Conservation (phyloP, 2,888 invertebrate genomes). For the Apamea monoglypha region DNA sequence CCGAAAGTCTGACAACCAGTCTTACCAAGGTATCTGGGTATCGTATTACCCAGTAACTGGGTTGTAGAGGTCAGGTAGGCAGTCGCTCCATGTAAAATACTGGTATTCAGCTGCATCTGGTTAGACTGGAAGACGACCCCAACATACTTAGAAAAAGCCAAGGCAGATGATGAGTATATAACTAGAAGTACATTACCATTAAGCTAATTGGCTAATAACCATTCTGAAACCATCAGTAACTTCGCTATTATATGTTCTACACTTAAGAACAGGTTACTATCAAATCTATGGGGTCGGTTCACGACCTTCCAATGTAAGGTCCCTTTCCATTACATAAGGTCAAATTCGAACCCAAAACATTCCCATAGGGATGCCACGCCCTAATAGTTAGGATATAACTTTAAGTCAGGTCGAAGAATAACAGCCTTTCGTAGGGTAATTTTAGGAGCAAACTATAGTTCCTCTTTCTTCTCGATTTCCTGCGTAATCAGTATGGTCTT, state of each 20-base stretch:
- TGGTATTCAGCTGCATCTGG: no score
- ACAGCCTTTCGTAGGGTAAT: neutral
- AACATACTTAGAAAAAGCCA: no score
- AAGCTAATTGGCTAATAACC: neutral
- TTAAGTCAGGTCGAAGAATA: slow-evolving; percentile 17
- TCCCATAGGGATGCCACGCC: slow-evolving; percentile 47
- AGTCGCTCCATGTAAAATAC: no score
- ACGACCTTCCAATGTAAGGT: slow-evolving; percentile 40
- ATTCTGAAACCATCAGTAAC: slow-evolving; percentile 1
- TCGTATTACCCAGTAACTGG: no score
- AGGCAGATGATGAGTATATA: neutral
- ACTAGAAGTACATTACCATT: neutral
- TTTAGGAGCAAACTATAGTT: neutral
- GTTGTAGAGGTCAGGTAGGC: no score
- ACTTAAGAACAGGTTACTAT: slow-evolving; percentile 35
- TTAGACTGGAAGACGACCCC: no score
- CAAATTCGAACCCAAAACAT: slow-evolving; percentile 48
- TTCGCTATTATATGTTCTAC: slow-evolving; percentile 1
- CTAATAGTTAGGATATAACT: slow-evolving; percentile 39
- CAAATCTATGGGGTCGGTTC: slow-evolving; percentile 47
- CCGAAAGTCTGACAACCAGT: no score
- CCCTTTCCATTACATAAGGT: slow-evolving; percentile 54
- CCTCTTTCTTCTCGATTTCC: neutral
- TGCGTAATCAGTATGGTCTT: no score
- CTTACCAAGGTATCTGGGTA: no score